These are phyloP conservation scores for Saccostrea echinata DNA, from an alignment of 1,140 invertebrate genomes.

Conservation along the genomic window DNA sequence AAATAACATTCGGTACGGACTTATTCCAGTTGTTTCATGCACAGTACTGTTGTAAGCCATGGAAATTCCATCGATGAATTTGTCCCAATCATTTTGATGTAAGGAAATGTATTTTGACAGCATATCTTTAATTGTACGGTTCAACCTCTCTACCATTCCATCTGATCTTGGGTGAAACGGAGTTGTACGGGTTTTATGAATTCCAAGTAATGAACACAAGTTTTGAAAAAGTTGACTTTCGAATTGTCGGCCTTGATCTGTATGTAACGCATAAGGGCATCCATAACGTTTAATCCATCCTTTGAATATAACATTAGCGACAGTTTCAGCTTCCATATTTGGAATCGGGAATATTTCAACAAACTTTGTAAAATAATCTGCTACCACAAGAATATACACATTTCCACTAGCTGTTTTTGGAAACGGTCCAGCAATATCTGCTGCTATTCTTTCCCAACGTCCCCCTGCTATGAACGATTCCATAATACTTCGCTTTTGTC, in stretches of 20 bases:
- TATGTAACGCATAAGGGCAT: slow-evolving; percentile 39
- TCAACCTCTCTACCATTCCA: slow-evolving; percentile 44
- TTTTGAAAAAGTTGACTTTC: slow-evolving; percentile 51
- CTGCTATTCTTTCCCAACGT: slow-evolving; percentile 40
- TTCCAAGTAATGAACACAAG: slow-evolving; percentile 38
- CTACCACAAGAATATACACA: slow-evolving; percentile 43
- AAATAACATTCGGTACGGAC: neutral
- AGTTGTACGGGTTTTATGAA: slow-evolving; percentile 40
- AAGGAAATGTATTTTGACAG: slow-evolving; percentile 40
- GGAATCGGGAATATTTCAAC: slow-evolving; percentile 30
- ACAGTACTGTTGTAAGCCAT: slow-evolving; percentile 30
- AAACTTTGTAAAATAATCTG: slow-evolving; percentile 48
- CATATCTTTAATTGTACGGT: slow-evolving; percentile 35
- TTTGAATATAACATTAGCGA: slow-evolving; percentile 26
- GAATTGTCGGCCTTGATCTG: slow-evolving; percentile 56
- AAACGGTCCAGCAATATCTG: slow-evolving; percentile 47
- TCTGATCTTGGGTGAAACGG: slow-evolving; percentile 45
- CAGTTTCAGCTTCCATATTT: slow-evolving; percentile 51
- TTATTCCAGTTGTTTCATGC: slow-evolving; percentile 31
- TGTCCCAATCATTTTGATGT: slow-evolving; percentile 57
- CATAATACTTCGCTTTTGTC: neutral
- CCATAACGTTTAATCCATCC: slow-evolving; percentile 43
- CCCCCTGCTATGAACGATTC: neutral
- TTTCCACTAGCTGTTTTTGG: slow-evolving; percentile 37
- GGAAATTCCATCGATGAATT: neutral